These are phyloP conservation scores for Adoxophyes honmai DNA, from an alignment of 1,140 invertebrate genomes.

Conservation along the genomic window DNA sequence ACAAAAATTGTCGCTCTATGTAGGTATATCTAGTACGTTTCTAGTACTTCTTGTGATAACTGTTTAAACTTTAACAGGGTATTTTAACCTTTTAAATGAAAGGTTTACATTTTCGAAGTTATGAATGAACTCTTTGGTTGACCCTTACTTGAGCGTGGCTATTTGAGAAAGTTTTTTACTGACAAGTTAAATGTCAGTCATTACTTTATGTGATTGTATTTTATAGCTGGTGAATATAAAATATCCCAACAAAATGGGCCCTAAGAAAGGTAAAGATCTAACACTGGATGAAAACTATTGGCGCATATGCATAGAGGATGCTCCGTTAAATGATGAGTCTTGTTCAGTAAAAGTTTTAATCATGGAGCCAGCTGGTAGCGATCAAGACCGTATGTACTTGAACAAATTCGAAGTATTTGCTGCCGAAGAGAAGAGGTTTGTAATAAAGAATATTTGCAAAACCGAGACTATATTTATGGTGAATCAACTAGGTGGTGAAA, in stretches of 20 bases:
- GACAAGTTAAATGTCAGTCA: too few relatives aligned
- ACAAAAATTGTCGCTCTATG: too few relatives aligned
- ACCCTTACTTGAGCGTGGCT: too few relatives aligned
- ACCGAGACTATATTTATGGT: conserved; percentile 72
- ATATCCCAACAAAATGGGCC: conserved; percentile 34
- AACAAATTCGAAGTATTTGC: conserved; percentile 66
- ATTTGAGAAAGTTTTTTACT: too few relatives aligned
- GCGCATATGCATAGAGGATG: conserved; percentile 50
- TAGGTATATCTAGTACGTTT: too few relatives aligned
- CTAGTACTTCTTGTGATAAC: too few relatives aligned
- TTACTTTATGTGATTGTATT: too few relatives aligned
- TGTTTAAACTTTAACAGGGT: too few relatives aligned
- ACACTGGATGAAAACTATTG: conserved; percentile 43
- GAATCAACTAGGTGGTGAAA: conserved; percentile 64
- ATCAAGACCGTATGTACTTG: conserved; percentile 63
- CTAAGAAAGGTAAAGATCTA: conserved; percentile 44
- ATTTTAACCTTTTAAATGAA: too few relatives aligned
- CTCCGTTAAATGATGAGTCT: conserved; percentile 43
- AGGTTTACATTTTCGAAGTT: too few relatives aligned
- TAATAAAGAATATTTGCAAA: conserved; percentile 72
- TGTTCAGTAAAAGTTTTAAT: conserved; percentile 63
- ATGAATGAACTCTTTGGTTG: too few relatives aligned
- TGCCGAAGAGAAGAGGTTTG: conserved; percentile 61
- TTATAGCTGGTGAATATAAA: too few relatives aligned
- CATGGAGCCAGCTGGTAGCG: conserved; percentile 59